Conservation (phyloP, 2,797 vertebrate genomes). For the Apogon hyalosoma region DNA sequence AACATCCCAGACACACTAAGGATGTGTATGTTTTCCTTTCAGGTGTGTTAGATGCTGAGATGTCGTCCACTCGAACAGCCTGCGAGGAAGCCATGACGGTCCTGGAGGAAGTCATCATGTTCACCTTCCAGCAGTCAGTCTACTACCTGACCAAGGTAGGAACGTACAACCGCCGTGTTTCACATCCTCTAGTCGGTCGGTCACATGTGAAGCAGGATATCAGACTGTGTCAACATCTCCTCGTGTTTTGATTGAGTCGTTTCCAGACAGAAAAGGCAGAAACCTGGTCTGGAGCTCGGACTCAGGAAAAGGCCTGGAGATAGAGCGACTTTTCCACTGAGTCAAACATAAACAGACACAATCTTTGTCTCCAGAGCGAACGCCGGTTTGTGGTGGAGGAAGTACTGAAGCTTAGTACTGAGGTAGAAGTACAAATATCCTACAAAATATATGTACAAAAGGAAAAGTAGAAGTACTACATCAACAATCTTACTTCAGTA, state of each 20-base stretch:
- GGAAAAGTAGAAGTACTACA: too few species aligned
- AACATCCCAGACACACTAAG: too few species aligned
- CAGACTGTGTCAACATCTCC: constrained; percentile 56
- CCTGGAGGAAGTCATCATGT: constrained; percentile 89
- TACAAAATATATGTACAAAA: too few species aligned
- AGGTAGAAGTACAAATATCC: too few species aligned
- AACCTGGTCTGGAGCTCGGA: constrained; percentile 18
- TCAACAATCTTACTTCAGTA: too few species aligned
- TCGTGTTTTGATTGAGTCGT: constrained; percentile 64
- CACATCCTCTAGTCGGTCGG: constrained; percentile 18
- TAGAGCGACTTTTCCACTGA: constrained; percentile 58
- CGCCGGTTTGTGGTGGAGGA: constrained; percentile 3
- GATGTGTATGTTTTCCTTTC: constrained; percentile 6
- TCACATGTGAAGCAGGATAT: constrained; percentile 69
- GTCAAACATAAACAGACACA: constrained; percentile 62
- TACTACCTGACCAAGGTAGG: constrained; percentile 88
- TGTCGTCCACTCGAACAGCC: constrained; percentile 76
- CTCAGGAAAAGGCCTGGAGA: constrained; percentile 66
- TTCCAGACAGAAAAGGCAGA: constrained; percentile 69
- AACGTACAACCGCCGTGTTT: constrained; percentile 13
- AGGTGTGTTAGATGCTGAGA: constrained; percentile 76
- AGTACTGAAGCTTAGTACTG: too few species aligned
- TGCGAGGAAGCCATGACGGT: constrained; percentile 89
- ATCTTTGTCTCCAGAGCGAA: constrained; percentile 52
- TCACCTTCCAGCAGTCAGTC: constrained; percentile 88